These are phyloP conservation scores for Petrocephalus schoutedeni DNA, from an alignment of 2,797 vertebrate species.

Conservation along the genomic window DNA sequence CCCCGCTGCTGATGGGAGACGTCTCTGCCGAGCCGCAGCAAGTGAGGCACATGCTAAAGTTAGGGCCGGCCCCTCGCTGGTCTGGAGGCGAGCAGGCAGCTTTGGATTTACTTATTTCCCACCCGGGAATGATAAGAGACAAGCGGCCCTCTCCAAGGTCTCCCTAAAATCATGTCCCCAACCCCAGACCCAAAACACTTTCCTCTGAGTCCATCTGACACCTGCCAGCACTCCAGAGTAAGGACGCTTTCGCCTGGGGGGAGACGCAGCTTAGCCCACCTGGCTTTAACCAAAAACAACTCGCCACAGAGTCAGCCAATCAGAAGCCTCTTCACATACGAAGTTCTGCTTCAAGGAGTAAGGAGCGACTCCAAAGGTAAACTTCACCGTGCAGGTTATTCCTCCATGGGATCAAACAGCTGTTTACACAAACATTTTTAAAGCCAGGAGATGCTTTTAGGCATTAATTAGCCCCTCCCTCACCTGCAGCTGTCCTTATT, in stretches of 20 bases:
- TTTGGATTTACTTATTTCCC: neutral
- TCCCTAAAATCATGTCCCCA: neutral
- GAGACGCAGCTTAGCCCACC: neutral
- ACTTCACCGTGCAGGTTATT: neutral
- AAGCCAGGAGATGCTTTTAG: neutral
- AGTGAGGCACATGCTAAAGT: neutral
- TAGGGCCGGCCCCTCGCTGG: neutral
- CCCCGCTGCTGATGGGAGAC: too few species aligned
- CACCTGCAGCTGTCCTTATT: constrained; percentile 15
- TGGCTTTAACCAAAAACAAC: neutral
- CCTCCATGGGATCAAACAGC: neutral
- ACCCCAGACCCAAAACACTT: neutral
- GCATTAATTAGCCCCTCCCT: constrained; percentile 11
- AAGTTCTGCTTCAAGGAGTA: neutral
- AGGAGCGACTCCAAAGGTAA: neutral
- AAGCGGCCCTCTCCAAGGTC: neutral
- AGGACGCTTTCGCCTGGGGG: neutral
- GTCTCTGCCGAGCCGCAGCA: neutral
- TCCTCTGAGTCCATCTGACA: neutral
- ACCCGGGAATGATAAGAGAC: neutral
- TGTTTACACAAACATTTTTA: constrained; percentile 1
- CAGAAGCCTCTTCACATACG: too few species aligned
- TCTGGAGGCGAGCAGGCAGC: neutral
- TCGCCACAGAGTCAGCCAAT: neutral
- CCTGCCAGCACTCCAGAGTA: neutral